Evolutionary conservation across 2,888 invertebrate genomes (phyloP).

Genomic region (Andrena bucephala): DNA sequence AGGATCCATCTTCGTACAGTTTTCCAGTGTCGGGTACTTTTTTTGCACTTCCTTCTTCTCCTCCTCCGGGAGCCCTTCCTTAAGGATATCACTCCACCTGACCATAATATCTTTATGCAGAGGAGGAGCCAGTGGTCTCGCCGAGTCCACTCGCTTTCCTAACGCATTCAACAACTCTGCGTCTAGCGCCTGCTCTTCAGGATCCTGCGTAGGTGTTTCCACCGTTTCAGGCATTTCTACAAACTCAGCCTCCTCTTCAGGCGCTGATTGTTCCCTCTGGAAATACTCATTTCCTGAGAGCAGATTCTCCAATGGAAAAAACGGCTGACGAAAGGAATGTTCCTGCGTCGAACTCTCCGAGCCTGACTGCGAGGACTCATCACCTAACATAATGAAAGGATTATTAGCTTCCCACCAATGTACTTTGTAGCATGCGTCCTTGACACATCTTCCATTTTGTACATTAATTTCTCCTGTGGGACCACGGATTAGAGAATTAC

Average conservation of each 20-base stretch:
- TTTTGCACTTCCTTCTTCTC: slow-evolving; percentile 29
- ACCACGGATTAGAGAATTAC: background rate
- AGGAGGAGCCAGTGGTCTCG: background rate
- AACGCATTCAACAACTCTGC: background rate
- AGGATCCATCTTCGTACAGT: slow-evolving; percentile 47
- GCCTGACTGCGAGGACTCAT: background rate
- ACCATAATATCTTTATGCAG: slow-evolving; percentile 21
- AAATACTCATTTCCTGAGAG: too few relatives aligned
- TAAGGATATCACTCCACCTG: slow-evolving; percentile 47
- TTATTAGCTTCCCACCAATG: background rate
- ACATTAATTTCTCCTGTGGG: background rate
- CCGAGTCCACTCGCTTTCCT: background rate
- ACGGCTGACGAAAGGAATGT: slow-evolving; percentile 7
- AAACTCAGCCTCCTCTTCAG: too few relatives aligned
- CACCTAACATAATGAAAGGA: background rate
- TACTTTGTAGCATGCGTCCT: background rate
- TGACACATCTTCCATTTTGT: background rate
- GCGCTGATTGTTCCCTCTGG: too few relatives aligned
- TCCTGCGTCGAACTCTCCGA: slow-evolving; percentile 3
- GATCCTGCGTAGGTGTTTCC: background rate
- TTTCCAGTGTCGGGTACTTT: slow-evolving; percentile 48
- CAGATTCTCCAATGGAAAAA: too few relatives aligned
- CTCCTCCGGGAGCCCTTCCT: slow-evolving; percentile 43
- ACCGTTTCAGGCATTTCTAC: too few relatives aligned
- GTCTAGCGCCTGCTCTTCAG: background rate